These are phyloP conservation scores for Lepus timidus DNA, from an alignment of 2,113 vertebrate species.

Conservation along the genomic window DNA sequence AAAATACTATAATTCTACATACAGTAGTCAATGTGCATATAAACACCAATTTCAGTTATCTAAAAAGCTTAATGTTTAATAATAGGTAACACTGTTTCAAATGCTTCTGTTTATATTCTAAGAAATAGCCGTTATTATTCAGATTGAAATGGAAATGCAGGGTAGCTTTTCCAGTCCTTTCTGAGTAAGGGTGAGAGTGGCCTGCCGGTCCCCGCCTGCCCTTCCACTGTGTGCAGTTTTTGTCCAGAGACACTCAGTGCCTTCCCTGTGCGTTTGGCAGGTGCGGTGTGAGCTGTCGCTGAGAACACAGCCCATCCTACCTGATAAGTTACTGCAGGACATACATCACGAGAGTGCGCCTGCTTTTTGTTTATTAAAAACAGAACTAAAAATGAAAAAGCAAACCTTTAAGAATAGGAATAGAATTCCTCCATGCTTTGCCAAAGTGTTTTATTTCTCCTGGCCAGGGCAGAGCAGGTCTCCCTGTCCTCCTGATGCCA, in stretches of 20 bases:
- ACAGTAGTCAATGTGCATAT: neutral
- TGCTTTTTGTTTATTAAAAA: neutral
- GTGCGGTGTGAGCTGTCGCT: no score
- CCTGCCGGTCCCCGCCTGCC: no score
- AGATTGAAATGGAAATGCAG: neutral
- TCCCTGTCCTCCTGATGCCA: no score
- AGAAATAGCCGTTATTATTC: neutral
- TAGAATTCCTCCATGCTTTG: neutral
- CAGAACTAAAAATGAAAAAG: neutral
- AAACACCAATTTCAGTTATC: conserved; percentile 37
- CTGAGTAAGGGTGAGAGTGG: neutral
- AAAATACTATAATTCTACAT: conserved; percentile 30
- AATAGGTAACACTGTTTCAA: neutral
- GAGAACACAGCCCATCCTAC: neutral
- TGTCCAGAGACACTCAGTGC: neutral
- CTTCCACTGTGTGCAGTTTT: no score
- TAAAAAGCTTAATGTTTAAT: neutral
- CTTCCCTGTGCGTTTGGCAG: neutral
- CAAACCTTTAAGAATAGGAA: neutral
- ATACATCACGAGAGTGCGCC: neutral
- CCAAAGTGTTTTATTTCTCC: neutral
- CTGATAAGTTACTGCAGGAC: neutral
- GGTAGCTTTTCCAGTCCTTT: neutral
- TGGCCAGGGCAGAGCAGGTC: neutral
- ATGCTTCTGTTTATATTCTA: neutral